These are phyloP conservation scores for Trichonephila clavata DNA, from an alignment of 1,140 invertebrate genomes.

Conservation along the genomic window DNA sequence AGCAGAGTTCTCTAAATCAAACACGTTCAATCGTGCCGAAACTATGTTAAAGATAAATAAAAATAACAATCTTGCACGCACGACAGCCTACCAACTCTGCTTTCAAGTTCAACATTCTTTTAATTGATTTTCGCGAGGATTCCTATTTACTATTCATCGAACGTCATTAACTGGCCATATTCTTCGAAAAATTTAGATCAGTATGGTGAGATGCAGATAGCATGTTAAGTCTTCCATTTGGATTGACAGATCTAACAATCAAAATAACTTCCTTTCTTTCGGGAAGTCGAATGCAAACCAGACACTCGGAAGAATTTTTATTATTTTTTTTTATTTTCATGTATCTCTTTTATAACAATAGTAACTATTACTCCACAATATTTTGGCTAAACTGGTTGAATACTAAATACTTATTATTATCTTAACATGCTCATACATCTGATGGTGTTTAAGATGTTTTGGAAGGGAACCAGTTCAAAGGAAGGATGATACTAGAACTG, in stretches of 20 bases:
- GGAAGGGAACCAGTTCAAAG: too few relatives aligned
- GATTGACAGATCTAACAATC: not conserved
- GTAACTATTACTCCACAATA: not conserved
- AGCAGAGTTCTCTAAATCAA: too few relatives aligned
- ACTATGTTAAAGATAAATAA: not conserved
- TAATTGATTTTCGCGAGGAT: not conserved
- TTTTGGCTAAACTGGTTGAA: not conserved
- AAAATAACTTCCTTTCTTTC: slow-evolving; percentile 33
- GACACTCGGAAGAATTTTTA: not conserved
- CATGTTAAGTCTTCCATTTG: slow-evolving; percentile 5
- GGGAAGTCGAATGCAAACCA: slow-evolving; percentile 17
- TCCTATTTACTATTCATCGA: not conserved
- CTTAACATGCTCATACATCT: not conserved
- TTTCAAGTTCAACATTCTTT: not conserved
- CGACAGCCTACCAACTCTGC: not conserved
- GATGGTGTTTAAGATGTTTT: not conserved
- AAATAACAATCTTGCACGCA: not conserved
- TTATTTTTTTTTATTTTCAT: not conserved
- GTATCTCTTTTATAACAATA: not conserved
- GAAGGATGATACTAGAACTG: too few relatives aligned
- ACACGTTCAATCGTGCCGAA: too few relatives aligned
- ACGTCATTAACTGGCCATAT: not conserved
- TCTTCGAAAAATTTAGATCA: slow-evolving; percentile 3
- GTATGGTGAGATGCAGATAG: not conserved
- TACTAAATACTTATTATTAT: not conserved